These are phyloP conservation scores for Melitaea cinxia DNA, from an alignment of 1,140 invertebrate species.

Conservation along the genomic window DNA sequence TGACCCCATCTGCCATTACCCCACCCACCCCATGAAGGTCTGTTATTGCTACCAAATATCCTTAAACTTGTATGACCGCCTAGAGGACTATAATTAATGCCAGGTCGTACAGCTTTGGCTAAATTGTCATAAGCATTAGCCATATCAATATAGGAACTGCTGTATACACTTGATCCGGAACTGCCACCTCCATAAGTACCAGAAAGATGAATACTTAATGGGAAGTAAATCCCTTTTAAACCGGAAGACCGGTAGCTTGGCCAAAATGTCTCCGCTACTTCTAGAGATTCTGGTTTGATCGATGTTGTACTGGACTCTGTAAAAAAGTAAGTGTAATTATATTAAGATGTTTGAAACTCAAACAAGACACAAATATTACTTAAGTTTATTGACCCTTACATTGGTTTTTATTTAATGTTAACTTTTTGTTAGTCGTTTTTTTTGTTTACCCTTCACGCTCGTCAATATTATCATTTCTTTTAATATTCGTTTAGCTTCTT, in stretches of 20 bases:
- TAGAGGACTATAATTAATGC: slow-evolving; percentile 54
- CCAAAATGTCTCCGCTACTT: slow-evolving; percentile 63
- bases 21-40: slow-evolving; percentile 67
- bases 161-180: slow-evolving; percentile 43
- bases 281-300: slow-evolving; percentile 36
- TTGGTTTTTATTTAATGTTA: background rate
- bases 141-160: slow-evolving; percentile 52
- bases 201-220: slow-evolving; percentile 62
- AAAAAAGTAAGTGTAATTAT: background rate
- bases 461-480: too few species aligned
- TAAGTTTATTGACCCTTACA: background rate
- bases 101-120: slow-evolving; percentile 52
- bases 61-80: slow-evolving; percentile 44
- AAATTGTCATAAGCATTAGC: slow-evolving; percentile 32
- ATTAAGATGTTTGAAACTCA: background rate
- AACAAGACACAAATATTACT: background rate
- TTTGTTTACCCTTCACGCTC: too few species aligned
- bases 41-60: slow-evolving; percentile 49
- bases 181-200: slow-evolving; percentile 55
- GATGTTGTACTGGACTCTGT: slow-evolving; percentile 28
- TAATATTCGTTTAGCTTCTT: too few species aligned
- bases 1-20: slow-evolving; percentile 76
- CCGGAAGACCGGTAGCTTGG: slow-evolving; percentile 44
- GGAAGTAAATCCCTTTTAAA: slow-evolving; percentile 55
- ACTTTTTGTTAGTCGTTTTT: background rate